A percentile compares a stretch with the other conserved stretches of the same genome.
Conservation (phyloP, 2,888 invertebrate species). For the Magallana nippona region DNA sequence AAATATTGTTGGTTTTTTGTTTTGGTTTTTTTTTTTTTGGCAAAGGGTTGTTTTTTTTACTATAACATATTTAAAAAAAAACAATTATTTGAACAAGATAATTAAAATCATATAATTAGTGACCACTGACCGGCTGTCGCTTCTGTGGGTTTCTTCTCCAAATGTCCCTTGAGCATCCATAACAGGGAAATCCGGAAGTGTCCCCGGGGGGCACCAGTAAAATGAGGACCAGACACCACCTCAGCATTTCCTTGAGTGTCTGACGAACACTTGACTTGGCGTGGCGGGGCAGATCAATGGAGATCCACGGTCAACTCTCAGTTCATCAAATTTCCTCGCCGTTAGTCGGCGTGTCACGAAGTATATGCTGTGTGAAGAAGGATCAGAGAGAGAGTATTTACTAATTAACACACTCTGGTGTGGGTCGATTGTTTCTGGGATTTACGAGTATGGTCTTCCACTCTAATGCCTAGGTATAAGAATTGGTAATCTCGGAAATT, state of each 20-base stretch:
- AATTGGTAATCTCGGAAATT: constrained; percentile 15
- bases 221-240: constrained; percentile 21
- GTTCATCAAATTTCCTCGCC: constrained; percentile 23
- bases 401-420: constrained; percentile 25
- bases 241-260: background rate
- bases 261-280: background rate
- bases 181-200: constrained; percentile 21
- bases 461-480: background rate
- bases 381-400: constrained; percentile 32
- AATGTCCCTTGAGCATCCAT: background rate
- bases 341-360: background rate
- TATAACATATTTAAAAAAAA: no score
- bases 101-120: background rate
- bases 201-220: constrained; percentile 16
- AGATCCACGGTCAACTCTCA: background rate
- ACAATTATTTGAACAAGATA: no score
- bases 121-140: constrained; percentile 35
- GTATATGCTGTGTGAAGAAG: background rate
- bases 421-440: constrained; percentile 31
- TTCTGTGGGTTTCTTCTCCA: constrained; percentile 28
- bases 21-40: no score
- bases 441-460: background rate
- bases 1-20: no score
- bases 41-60: no score
- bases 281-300: constrained; percentile 12